phyloP scores from a whole-genome alignment of 2,888 invertebrate genomes.

The Aleiodes leptofemur region DNA sequence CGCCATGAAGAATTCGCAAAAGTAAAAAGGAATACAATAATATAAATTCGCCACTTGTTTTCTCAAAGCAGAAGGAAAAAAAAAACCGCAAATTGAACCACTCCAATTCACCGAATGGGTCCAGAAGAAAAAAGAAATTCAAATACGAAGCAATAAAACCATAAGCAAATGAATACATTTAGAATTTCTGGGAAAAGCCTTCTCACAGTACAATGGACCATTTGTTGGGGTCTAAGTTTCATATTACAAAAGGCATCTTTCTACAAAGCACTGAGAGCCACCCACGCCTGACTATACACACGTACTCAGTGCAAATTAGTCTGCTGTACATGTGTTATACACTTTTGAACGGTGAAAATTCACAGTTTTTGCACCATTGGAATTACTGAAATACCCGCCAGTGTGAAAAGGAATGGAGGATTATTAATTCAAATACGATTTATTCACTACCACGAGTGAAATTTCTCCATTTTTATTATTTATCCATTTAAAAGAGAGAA shows the following conservation, averaged over 20 bases:
- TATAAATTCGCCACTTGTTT: not conserved
- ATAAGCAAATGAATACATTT: slow-evolving; percentile 18
- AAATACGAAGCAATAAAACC: slow-evolving; percentile 11
- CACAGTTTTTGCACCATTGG: slow-evolving; percentile 12
- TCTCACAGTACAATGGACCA: slow-evolving; percentile 19
- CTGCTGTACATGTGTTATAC: not conserved
- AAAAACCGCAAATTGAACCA: not conserved
- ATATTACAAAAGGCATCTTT: slow-evolving; percentile 30
- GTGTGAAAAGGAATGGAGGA: slow-evolving; percentile 17
- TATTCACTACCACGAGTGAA: not conserved
- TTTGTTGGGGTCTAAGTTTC: slow-evolving; percentile 23
- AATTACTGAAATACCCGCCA: not conserved
- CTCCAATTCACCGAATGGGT: no score
- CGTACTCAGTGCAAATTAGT: slow-evolving; percentile 27
- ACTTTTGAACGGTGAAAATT: slow-evolving; percentile 19
- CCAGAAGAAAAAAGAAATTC: not conserved
- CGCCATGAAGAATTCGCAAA: no score
- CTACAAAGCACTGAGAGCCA: slow-evolving; percentile 19
- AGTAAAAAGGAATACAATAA: no score
- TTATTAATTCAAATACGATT: slow-evolving; percentile 30
- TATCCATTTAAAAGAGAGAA: slow-evolving; percentile 5
- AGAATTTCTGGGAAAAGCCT: slow-evolving; percentile 23
- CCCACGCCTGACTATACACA: slow-evolving; percentile 37
- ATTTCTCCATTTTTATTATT: slow-evolving; percentile 18
- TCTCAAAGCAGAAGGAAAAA: not conserved